Percentiles rank a stretch among this genome's conserved stretches.
These are phyloP conservation scores for Lumbricus terrestris DNA, from an alignment of 2,888 invertebrate species.

Conservation along the genomic window DNA sequence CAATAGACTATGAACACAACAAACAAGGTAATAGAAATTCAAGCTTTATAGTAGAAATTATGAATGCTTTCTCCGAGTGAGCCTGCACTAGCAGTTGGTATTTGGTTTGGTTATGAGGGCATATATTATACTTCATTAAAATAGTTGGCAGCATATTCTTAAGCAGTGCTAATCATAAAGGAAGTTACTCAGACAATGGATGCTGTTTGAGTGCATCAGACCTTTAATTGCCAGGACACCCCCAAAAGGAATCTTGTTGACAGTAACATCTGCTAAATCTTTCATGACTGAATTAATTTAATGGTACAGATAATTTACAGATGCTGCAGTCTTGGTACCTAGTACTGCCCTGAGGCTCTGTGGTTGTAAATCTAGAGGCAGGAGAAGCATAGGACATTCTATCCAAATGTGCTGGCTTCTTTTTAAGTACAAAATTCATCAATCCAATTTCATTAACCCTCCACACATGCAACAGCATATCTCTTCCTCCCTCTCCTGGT, in stretches of 20 bases:
- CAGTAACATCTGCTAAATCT: background rate
- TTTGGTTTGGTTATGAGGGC: background rate
- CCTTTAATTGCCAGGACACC: background rate
- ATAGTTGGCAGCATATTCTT: background rate
- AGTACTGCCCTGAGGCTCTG: background rate
- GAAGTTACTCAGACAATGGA: too few relatives aligned
- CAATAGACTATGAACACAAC: background rate
- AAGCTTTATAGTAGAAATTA: background rate
- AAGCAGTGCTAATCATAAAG: background rate
- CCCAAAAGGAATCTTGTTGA: background rate
- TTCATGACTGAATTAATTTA: background rate
- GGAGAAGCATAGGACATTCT: background rate
- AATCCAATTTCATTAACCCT: background rate
- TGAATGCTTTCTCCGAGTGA: background rate
- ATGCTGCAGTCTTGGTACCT: background rate
- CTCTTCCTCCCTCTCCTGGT: too few relatives aligned
- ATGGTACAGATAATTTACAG: background rate
- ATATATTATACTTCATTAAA: background rate
- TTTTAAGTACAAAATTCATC: background rate
- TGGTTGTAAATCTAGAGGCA: background rate
- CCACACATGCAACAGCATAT: too few relatives aligned
- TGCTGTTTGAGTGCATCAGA: background rate
- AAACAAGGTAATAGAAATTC: background rate
- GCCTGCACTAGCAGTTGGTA: background rate
- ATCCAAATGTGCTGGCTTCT: background rate